phyloP scores from a whole-genome alignment of 1,140 invertebrate genomes.

The Gryon sp. region DNA sequence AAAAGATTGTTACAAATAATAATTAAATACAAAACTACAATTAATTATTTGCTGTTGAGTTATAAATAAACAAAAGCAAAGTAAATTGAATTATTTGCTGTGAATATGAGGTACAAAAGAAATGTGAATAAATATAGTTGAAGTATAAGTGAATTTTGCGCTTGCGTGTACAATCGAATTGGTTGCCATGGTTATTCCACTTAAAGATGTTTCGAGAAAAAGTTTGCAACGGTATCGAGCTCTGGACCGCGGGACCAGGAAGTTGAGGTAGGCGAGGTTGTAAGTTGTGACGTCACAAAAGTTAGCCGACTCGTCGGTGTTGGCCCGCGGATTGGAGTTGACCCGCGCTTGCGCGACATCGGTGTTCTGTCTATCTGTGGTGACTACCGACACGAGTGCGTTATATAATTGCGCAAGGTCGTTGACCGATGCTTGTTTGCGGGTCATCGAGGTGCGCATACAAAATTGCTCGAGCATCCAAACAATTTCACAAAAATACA shows the following conservation, averaged over 20 bases:
- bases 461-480: slow-evolving; percentile 13
- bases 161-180: no score
- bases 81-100: no score
- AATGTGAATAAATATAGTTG: no score
- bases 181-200: no score
- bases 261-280: slow-evolving; percentile 78
- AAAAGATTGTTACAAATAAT: no score
- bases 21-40: no score
- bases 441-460: slow-evolving; percentile 29
- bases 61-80: no score
- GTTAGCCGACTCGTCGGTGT: slow-evolving; percentile 68
- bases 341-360: slow-evolving; percentile 54
- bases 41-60: no score
- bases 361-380: slow-evolving; percentile 26
- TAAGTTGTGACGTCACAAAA: slow-evolving; percentile 73
- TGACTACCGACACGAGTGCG: slow-evolving; percentile 50
- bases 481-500: no score
- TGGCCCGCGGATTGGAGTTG: slow-evolving; percentile 52
- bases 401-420: slow-evolving; percentile 72
- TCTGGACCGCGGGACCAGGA: slow-evolving; percentile 59
- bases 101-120: no score
- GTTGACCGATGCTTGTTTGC: slow-evolving; percentile 71
- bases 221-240: slow-evolving; percentile 72
- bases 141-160: no score
- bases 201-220: slow-evolving; percentile 8